Base-by-base conservation (phyloP, 1,140 invertebrate species). In the Dendrolimus punctatus region DNA sequence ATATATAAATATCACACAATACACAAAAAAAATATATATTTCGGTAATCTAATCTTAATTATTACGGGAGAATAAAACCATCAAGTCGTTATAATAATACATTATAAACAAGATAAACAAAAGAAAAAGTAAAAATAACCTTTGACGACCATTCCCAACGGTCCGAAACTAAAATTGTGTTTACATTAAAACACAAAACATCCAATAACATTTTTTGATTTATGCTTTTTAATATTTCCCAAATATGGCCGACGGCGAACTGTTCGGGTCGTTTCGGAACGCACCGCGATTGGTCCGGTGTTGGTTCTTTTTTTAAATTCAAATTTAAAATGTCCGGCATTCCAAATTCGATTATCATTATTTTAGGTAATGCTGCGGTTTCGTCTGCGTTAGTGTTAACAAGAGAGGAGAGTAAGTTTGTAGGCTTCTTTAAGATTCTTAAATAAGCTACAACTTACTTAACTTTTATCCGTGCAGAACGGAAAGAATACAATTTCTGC, bases 121-220 rank as follows among this genome's bases (percentile, higher is more conserved):
- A 3, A 23, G 23, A 23, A 23, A 23, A 23, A 23, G 23, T 23
- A 23, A 23, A 23, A 23, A 23, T 23, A 23, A 23, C 63, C 58
- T 53, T 56, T 60, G 10, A 58, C 9, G 39, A 48, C 54, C 51
- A 48, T 49, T 54, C 49, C 23, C 68, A 70, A 75, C 64, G 66
- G 71, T 61, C 61, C 54, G 43, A 8, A 46, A 6, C 53, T 59
- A 64, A 60, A 71, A 74, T n/a, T 67, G 70, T 77, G 55, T 67
- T 69, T 59, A 71, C 67, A 77, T 74, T 78, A 51, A 44, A 51
- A 51, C 23, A 23, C 48, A 78, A 64, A 79, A 80, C 76, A 75
- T 76, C 74, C 74, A 78, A 83, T 81, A 78, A 71, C 69, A 48
- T 73, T 73, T 42, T 79, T 76, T 83, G 80, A 83, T 83, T 83